A percentile compares a stretch with the other conserved stretches of the same genome.
phyloP scores from a whole-genome alignment of 2,888 invertebrate species.

The Ochropacha duplaris region DNA sequence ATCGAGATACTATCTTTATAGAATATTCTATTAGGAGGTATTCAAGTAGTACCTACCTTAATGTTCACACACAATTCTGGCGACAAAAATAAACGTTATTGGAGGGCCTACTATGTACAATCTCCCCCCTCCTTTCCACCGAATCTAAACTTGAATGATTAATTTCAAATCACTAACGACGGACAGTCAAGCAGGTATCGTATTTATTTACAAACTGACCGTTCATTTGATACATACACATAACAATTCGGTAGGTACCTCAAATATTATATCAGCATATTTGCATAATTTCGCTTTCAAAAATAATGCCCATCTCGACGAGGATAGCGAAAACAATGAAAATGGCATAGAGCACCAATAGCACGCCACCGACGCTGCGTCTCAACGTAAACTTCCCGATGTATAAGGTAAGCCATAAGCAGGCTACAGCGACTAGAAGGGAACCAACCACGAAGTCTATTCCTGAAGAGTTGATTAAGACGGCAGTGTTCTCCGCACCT shows the following conservation, averaged over 20 bases:
- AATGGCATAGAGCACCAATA: conserved; percentile 85
- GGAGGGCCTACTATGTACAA: too few species aligned
- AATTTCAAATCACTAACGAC: neutral
- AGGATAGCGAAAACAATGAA: conserved; percentile 90
- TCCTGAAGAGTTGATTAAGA: conserved; percentile 89
- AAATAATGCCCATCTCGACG: conserved; percentile 89
- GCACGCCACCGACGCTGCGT: conserved; percentile 85
- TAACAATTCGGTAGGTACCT: neutral
- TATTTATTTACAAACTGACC: neutral
- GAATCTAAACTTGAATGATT: neutral
- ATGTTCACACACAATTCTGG: too few species aligned
- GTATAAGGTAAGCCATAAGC: conserved; percentile 86
- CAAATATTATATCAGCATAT: conserved; percentile 1
- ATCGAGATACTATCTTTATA: too few species aligned
- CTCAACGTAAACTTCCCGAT: conserved; percentile 88
- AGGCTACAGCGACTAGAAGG: conserved; percentile 87
- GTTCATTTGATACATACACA: neutral
- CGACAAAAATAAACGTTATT: too few species aligned
- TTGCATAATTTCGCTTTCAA: conserved; percentile 29
- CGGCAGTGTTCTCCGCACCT: conserved; percentile 71
- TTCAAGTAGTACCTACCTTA: too few species aligned
- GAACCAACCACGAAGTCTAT: conserved; percentile 92
- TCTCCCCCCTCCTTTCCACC: neutral
- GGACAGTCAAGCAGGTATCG: neutral
- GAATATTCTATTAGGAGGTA: too few species aligned